A percentile compares a stretch with the other conserved stretches of the same genome.
Evolutionary conservation across 2,797 vertebrate genomes (phyloP).

Genomic region (Sebastes hubbsi): DNA sequence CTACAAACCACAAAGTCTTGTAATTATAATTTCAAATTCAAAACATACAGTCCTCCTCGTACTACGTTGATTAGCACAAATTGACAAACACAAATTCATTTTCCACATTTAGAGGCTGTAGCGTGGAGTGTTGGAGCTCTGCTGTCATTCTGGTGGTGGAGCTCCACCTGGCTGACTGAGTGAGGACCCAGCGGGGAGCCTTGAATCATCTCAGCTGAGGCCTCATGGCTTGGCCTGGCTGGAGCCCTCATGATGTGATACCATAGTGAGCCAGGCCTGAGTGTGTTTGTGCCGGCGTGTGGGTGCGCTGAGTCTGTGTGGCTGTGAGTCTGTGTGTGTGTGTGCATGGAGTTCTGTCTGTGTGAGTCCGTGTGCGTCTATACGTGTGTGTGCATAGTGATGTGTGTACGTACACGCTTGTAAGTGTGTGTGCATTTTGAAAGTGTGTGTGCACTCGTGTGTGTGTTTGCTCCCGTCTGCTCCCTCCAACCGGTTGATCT

Average conservation of each 20-base stretch:
- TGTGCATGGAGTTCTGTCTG: constrained; percentile 24
- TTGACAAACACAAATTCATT: constrained; percentile 22
- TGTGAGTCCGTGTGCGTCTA: constrained; percentile 20
- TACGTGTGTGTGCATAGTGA: constrained; percentile 25
- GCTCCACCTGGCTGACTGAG: constrained; percentile 77
- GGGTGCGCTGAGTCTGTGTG: constrained; percentile 54
- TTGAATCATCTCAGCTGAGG: constrained; percentile 84
- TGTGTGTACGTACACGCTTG: constrained; percentile 17
- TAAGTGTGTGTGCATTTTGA: constrained; percentile 25
- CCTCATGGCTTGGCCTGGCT: constrained; percentile 81
- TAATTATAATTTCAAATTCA: constrained; percentile 25
- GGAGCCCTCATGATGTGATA: constrained; percentile 83
- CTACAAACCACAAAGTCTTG: neutral
- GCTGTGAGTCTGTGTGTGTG: constrained; percentile 12
- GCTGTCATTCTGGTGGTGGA: constrained; percentile 68
- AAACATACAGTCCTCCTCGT: constrained; percentile 15
- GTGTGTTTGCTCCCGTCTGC: constrained; percentile 83
- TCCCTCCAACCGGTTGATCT: constrained; percentile 87
- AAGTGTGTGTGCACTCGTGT: constrained; percentile 43
- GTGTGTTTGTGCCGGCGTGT: constrained; percentile 65
- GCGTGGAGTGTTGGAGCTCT: constrained; percentile 65
- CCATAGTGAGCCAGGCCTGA: constrained; percentile 73
- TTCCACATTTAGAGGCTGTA: constrained; percentile 49
- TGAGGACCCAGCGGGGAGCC: constrained; percentile 76
- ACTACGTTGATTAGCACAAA: constrained; percentile 31